These are phyloP conservation scores for Carposina sasakii DNA, from an alignment of 1,140 invertebrate species.

Conservation along the genomic window DNA sequence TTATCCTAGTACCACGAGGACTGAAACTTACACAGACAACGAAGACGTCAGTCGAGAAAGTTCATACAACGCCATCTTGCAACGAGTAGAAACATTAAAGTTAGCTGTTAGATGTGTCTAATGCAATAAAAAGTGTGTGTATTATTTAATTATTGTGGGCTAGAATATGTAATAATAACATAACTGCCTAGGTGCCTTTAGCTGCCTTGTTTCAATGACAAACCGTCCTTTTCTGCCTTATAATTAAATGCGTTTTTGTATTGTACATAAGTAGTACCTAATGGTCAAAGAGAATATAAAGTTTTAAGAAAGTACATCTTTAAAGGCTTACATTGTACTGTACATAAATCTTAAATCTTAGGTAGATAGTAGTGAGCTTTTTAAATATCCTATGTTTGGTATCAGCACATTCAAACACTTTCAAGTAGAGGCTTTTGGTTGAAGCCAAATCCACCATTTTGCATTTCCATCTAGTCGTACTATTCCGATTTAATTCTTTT, in stretches of 20 bases:
- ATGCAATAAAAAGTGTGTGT: conserved; percentile 13
- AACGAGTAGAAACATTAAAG: conserved; percentile 37
- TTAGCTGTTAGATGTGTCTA: neutral
- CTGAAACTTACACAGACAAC: conserved; percentile 40
- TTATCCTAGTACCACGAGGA: conserved; percentile 61
- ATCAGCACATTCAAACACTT: no score
- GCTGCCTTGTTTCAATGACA: conserved; percentile 51
- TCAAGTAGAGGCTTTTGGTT: no score
- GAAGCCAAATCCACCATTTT: conserved; percentile 20
- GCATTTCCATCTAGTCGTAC: conserved; percentile 68
- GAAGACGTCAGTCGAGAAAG: conserved; percentile 17
- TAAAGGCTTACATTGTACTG: no score
- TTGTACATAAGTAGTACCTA: no score
- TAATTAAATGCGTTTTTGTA: no score
- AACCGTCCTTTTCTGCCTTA: conserved; percentile 62
- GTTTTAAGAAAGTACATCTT: conserved; percentile 46
- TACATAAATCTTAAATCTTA: no score
- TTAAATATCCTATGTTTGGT: no score
- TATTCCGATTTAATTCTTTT: conserved; percentile 6
- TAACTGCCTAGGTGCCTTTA: conserved; percentile 59
- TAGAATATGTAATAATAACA: conserved; percentile 12
- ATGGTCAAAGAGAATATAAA: no score
- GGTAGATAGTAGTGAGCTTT: no score
- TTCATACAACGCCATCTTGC: conserved; percentile 49
- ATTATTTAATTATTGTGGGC: conserved; percentile 17